Evolutionary conservation across 2,888 invertebrate genomes (phyloP), one percentile per base, ranked within the genome.

Genomic region (Saturnia japonica): DNA sequence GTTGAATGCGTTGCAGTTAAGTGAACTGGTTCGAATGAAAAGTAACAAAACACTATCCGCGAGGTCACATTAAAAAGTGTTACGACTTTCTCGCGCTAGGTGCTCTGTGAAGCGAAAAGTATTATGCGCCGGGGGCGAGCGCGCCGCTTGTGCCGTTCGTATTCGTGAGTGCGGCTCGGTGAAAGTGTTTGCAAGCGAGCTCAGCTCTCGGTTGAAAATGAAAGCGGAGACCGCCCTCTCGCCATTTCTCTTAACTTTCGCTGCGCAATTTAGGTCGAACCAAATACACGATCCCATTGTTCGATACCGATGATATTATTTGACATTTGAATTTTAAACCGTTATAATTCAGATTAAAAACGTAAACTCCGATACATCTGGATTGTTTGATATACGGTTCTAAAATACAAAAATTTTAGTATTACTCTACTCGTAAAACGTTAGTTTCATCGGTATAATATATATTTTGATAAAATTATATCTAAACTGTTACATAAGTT

Each of bases 231-330:
- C 91, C 88, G 91, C 93, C 91, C 91, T 91, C 91, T 93, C 91
- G 93, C 93, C 93, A 91, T 93, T 94, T 93, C 93, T 92, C 93
- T 91, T 79, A 90, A 93, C 94, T 93, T 93, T 94, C 94, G 93
- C 93, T 92, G 88, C 85, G 82, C 83, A 79, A 93, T 90, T 91
- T 92, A 85, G 91, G 93, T 85, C 93, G 86, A 88, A 84, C 88
- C 89, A 91, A 90, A 91, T 92, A 90, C 88, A 85, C 84, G 87
- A 83, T 82, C 86, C 88, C 85, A 91, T 92, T 91, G 93, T 92
- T 88, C 85, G 80, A 81, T 77, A 82, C 80, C 78, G 75, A 76
- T 80, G 57, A 64, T 64, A 67, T 54, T 45, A 54, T 71, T 66
- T 71, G 22, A 54, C 16, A 51, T 54, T 28, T 43, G 8, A 57